phyloP scores from a whole-genome alignment of 2,888 invertebrate species.

The Epiblema foenella region DNA sequence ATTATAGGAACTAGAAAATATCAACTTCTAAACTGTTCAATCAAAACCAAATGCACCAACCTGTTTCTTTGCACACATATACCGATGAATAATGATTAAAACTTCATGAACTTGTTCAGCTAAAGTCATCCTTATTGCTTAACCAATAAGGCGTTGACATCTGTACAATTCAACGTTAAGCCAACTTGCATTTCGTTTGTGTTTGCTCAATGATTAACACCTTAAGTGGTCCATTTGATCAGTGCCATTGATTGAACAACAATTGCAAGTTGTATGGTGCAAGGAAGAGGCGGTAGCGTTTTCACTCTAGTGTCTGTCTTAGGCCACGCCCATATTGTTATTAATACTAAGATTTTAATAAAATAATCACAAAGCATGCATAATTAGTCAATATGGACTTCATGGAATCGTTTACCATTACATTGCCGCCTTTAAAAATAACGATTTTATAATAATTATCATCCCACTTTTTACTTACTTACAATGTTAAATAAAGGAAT shows the following conservation, averaged over 20 bases:
- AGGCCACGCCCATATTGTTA: too few species aligned
- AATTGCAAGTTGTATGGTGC: slow-evolving; percentile 45
- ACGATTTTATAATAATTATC: too few species aligned
- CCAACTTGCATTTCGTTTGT: slow-evolving; percentile 15
- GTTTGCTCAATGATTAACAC: slow-evolving; percentile 68
- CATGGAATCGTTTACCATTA: too few species aligned
- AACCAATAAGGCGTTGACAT: not conserved
- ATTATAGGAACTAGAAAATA: not conserved
- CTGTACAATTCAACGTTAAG: slow-evolving; percentile 6
- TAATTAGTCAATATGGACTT: too few species aligned
- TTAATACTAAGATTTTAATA: too few species aligned
- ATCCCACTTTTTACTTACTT: too few species aligned
- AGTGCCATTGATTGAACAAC: slow-evolving; percentile 54
- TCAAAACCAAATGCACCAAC: slow-evolving; percentile 7
- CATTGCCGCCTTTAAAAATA: too few species aligned
- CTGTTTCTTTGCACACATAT: slow-evolving; percentile 1
- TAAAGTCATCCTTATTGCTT: slow-evolving; percentile 9
- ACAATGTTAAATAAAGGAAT: too few species aligned
- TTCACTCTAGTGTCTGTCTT: not conserved
- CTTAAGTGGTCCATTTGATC: slow-evolving; percentile 66
- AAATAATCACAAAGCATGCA: too few species aligned
- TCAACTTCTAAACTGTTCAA: slow-evolving; percentile 5
- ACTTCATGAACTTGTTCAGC: not conserved
- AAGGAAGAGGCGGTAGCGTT: slow-evolving; percentile 32
- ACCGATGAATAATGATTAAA: slow-evolving; percentile 2